Evolutionary conservation across 2,888 invertebrate genomes (phyloP).

Genomic region (Harmothoe impar): DNA sequence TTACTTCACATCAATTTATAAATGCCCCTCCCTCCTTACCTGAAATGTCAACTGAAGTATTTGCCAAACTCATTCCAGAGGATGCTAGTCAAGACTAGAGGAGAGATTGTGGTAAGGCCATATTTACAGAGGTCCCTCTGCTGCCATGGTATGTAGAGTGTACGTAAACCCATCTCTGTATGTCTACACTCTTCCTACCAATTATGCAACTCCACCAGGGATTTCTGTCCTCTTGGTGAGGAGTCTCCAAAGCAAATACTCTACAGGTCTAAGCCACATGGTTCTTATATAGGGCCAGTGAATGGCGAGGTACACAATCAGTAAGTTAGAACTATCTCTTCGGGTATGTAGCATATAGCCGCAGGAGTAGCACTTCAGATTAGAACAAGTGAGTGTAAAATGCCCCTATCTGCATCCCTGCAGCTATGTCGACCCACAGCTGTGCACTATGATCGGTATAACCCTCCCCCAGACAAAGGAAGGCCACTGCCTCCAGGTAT

Average conservation of each 20-base stretch:
- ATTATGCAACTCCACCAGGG: slow-evolving; percentile 16
- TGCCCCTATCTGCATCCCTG: slow-evolving; percentile 50
- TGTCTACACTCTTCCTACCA: background rate
- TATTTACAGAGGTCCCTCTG: no score
- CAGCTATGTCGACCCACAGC: slow-evolving; percentile 42
- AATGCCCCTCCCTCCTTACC: no score
- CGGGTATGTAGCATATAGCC: slow-evolving; percentile 50
- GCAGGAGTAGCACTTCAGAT: slow-evolving; percentile 48
- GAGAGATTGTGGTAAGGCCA: no score
- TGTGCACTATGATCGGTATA: slow-evolving; percentile 47
- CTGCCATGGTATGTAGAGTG: background rate
- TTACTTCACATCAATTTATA: no score
- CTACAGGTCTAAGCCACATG: background rate
- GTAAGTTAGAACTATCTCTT: slow-evolving; percentile 46
- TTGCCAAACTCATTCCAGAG: no score
- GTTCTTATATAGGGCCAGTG: slow-evolving; percentile 48
- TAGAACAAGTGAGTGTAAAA: slow-evolving; percentile 62
- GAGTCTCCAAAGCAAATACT: slow-evolving; percentile 29
- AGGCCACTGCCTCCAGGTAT: slow-evolving; percentile 27
- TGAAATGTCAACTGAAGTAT: no score
- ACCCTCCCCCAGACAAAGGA: slow-evolving; percentile 1
- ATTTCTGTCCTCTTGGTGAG: background rate
- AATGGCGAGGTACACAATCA: slow-evolving; percentile 33
- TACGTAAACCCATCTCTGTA: background rate
- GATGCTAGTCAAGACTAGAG: no score